phyloP scores from a whole-genome alignment of 1,140 invertebrate genomes.

The Lineus longissimus region DNA sequence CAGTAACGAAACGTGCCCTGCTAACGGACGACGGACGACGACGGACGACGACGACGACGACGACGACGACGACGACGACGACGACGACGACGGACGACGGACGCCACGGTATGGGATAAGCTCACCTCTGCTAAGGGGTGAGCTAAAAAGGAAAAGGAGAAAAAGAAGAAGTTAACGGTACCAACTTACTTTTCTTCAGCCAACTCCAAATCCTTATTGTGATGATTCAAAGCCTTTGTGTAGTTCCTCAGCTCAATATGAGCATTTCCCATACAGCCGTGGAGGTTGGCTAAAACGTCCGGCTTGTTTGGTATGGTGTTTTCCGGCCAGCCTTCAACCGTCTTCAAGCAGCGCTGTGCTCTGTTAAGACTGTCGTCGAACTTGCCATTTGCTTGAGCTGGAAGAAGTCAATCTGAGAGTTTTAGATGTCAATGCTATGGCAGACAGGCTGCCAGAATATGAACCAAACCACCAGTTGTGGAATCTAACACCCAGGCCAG shows the following conservation, averaged over 20 bases:
- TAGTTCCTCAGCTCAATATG: conserved; percentile 48
- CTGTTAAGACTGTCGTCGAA: conserved; percentile 39
- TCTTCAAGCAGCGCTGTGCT: conserved; percentile 40
- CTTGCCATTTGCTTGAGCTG: conserved; percentile 41
- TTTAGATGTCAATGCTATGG: no score
- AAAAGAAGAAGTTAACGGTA: background rate
- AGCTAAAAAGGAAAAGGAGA: conserved; percentile 12
- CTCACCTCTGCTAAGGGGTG: no score
- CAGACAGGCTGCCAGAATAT: no score
- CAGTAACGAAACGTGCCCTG: no score
- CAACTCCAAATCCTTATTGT: conserved; percentile 41
- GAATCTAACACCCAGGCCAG: background rate
- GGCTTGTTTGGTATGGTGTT: conserved; percentile 40
- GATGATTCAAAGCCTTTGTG: conserved; percentile 42
- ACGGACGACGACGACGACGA: background rate
- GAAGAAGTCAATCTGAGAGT: background rate
- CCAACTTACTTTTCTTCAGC: conserved; percentile 41
- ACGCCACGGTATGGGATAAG: no score
- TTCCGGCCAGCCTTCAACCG: conserved; percentile 39
- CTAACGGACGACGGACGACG: no score
- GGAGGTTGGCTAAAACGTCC: conserved; percentile 45
- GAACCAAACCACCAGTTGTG: background rate
- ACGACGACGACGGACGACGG: no score
- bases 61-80: background rate
- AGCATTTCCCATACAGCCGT: conserved; percentile 53